These are phyloP conservation scores for Recurvirostra avosetta DNA, from an alignment of 2,113 vertebrate species.

Conservation along the genomic window DNA sequence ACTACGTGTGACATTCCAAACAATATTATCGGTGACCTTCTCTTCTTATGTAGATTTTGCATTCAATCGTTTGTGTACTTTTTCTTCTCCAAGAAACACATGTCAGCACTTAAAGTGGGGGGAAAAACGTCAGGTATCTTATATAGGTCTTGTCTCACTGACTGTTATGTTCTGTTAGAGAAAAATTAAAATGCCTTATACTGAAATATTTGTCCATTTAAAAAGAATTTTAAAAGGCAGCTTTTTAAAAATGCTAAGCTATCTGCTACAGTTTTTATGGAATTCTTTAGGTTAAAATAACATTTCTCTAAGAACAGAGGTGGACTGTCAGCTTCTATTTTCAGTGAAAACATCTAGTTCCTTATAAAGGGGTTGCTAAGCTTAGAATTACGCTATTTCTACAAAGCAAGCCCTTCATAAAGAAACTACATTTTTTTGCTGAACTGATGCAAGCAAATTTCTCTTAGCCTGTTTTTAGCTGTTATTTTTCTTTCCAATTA, in stretches of 20 bases:
- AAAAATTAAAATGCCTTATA: neutral
- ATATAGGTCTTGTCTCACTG: neutral
- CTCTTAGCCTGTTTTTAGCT: neutral
- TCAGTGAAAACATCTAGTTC: constrained; percentile 56
- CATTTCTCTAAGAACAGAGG: constrained; percentile 57
- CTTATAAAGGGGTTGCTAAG: constrained; percentile 13
- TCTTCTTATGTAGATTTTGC: neutral
- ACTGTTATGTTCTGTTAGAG: neutral
- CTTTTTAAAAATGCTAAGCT: neutral
- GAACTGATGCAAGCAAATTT: neutral
- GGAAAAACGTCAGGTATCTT: neutral
- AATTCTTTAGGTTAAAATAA: constrained; percentile 50
- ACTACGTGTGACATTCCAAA: neutral
- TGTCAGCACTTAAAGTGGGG: neutral
- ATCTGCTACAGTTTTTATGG: neutral
- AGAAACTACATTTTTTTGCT: neutral
- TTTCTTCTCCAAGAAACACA: neutral
- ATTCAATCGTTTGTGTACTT: neutral
- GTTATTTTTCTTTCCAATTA: constrained; percentile 59
- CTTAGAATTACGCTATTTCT: neutral
- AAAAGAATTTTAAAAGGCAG: neutral
- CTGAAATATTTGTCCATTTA: neutral
- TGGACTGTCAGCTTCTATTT: constrained; percentile 60
- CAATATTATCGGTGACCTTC: neutral
- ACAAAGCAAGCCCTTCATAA: constrained; percentile 51